Evolutionary conservation across 2,888 invertebrate genomes (phyloP), one percentile per base, ranked within the genome.

Genomic region (Thymelicus acteon): DNA sequence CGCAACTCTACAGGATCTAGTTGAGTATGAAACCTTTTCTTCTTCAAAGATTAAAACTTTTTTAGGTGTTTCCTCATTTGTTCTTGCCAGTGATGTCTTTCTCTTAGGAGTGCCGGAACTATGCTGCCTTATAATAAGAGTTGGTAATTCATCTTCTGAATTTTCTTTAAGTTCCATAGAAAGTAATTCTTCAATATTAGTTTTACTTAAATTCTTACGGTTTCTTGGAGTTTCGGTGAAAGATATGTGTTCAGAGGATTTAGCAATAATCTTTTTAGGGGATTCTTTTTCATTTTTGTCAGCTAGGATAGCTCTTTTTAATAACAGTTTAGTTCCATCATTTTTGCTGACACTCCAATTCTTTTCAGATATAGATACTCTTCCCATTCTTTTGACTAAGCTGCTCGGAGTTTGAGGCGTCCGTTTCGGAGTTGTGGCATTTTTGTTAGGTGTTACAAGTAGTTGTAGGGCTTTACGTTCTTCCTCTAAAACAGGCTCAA

Each of bases 301-400:
- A 60, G 91, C 83, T 67, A 93, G 75, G 62, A 94, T 93, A 37
- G 93, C 94, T 79, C 93, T 86, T 85, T 93, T 94, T 0, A 94
- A 80, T 0, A 93, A 76, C 1, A 94, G 61, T 79, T 94, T 94
- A 1, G 93, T 93, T 7, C 91, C 91, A 79, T 94, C 91, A 77
- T 86, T 88, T 78, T 93, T 93, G 39, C 82, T 88, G 1, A 94
- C 76, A 78, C 91, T 92, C 94, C 94, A 94, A 73, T 88, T 90
- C 65, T 88, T 91, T 72, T 91, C 92, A 2, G 89, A 84, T 44
- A 91, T 79, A 6, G 90, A 92, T 2, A 91, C 84, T 74, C 85
- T 80, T 58, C 87, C 86, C 88, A 94, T 88, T 80, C 85, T 79
- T 80, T 88, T 90, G 0, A 90, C 80, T 75, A 93, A 80, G 63